Evolutionary conservation across 2,113 vertebrate genomes (phyloP).

Genomic region (Limnothrissa miodon): DNA sequence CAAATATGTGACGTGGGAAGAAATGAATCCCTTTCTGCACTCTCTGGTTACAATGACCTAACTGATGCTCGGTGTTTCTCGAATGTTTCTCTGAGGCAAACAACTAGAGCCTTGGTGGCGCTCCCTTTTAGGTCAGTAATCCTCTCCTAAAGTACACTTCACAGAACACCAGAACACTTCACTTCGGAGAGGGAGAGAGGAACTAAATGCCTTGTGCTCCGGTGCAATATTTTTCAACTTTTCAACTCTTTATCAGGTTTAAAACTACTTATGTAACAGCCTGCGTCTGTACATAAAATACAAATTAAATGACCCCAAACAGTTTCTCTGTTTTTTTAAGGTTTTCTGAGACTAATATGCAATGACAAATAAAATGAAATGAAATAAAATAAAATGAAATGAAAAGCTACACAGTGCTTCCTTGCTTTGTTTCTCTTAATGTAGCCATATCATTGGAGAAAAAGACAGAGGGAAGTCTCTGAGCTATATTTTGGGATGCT

Average conservation of each 20-base stretch:
- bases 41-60: conserved; percentile 32
- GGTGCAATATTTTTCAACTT: no score
- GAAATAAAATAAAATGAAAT: no score
- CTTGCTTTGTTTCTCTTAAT: not conserved
- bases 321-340: no score
- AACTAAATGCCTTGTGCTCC: not conserved
- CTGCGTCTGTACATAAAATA: no score
- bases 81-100: not conserved
- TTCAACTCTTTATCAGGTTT: no score
- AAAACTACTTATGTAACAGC: no score
- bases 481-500: not conserved
- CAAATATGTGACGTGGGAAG: conserved; percentile 23
- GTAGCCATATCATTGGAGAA: no score
- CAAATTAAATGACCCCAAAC: no score
- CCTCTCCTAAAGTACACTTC: not conserved
- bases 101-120: not conserved
- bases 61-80: conserved; percentile 10
- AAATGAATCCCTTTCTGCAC: conserved; percentile 24
- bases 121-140: not conserved
- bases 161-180: not conserved
- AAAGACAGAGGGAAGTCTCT: not conserved
- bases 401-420: not conserved
- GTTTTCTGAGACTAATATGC: no score
- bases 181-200: not conserved
- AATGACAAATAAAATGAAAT: no score